Evolutionary conservation across 2,888 invertebrate genomes (phyloP), one percentile per base, ranked within the genome.

Genomic region (Trimorus sp.): DNA sequence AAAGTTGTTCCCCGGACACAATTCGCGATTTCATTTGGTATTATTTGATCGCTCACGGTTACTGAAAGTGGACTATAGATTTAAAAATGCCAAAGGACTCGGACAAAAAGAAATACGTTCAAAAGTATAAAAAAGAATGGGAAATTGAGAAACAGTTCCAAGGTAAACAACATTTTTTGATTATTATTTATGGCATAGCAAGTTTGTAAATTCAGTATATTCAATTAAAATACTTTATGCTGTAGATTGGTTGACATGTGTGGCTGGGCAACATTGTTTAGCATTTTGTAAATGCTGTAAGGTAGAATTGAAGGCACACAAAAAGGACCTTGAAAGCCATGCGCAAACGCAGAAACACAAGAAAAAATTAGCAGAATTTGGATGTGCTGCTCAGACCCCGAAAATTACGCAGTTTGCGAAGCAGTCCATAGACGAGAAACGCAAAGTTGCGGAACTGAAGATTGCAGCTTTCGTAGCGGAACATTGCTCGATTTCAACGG

Each of bases 391-490:
- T n/a, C 38, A n/a, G 8, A 58, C 58, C 38, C 37, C 11, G 38
- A 59, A 78, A 69, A 63, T 71, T 51, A 59, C 62, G 40, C 53
- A 74, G 15, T 74, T 74, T 42, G n/a, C 54, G 6, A 62, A 68
- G 9, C 8, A 68, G 15, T 0, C 69, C 0, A 77, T 77, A 16
- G 14, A 36, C 14, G 73, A 69, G 6, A 63, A 26, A 54, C 40
- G 63, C 0, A 59, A 85, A 79, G 77, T 80, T 26, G 82, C 84
- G 8, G 84, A 86, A 37, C 78, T 86, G 49, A 87, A 86, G 80
- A 83, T 85, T 15, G 83, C 87, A 12, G 79, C 84, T n/a, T 86
- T 85, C 77, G 81, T 86, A 53, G 84, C 85, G 1, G 86, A 87
- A 36, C 86, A 87, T 73, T 77, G 83, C 49, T 82, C 85, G 3